These are phyloP conservation scores for Sarcophaga rosellei DNA, from an alignment of 2,888 invertebrate genomes.

Conservation along the genomic window DNA sequence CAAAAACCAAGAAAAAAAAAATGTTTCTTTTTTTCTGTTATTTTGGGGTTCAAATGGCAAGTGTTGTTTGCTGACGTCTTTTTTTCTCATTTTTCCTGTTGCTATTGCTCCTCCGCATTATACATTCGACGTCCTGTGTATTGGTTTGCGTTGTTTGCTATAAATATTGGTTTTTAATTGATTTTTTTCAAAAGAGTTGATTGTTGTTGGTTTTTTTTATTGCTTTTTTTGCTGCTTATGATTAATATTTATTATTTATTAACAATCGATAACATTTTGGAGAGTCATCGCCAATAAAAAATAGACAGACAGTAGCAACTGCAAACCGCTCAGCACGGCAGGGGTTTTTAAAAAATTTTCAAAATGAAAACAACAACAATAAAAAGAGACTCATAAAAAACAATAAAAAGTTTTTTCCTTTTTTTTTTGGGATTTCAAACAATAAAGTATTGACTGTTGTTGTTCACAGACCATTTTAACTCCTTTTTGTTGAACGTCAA, in stretches of 20 bases:
- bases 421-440: not conserved
- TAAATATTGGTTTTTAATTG: slow-evolving; percentile 62
- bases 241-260: slow-evolving; percentile 51
- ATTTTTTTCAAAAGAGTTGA: slow-evolving; percentile 47
- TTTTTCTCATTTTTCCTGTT: slow-evolving; percentile 24
- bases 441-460: slow-evolving; percentile 52
- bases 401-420: not conserved
- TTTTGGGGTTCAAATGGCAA: slow-evolving; percentile 59
- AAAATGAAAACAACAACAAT: not conserved
- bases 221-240: slow-evolving; percentile 3
- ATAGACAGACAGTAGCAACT: slow-evolving; percentile 53
- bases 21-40: not conserved
- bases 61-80: slow-evolving; percentile 62
- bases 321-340: slow-evolving; percentile 7
- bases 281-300: slow-evolving; percentile 23
- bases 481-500: slow-evolving; percentile 53
- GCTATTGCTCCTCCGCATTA: slow-evolving; percentile 14
- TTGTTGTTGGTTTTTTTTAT: slow-evolving; percentile 34
- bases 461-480: slow-evolving; percentile 24
- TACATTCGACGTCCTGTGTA: not conserved
- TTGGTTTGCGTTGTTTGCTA: not conserved
- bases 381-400: not conserved
- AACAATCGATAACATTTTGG: slow-evolving; percentile 29
- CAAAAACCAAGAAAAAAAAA: not conserved
- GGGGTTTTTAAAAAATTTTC: slow-evolving; percentile 18